A percentile compares a stretch with the other conserved stretches of the same genome.
These are phyloP conservation scores for Rhinatrema bivittatum DNA, from an alignment of 2,797 vertebrate genomes.

Conservation along the genomic window DNA sequence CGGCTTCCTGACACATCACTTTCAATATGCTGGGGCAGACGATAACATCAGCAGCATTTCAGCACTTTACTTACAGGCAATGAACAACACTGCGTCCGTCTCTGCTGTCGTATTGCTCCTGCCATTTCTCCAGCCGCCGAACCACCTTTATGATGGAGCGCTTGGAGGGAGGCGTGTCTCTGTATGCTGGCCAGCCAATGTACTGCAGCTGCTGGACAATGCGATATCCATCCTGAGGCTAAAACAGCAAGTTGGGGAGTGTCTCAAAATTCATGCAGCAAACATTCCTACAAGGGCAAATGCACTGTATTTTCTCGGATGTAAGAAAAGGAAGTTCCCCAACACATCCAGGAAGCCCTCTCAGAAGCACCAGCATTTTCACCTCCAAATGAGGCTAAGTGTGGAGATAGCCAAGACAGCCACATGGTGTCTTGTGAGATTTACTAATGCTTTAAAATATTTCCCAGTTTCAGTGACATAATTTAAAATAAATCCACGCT, in stretches of 20 bases:
- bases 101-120: constrained; percentile 89
- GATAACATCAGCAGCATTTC: background rate
- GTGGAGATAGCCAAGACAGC: no score
- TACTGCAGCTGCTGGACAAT: constrained; percentile 97
- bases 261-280: background rate
- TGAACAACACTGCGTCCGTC: constrained; percentile 92
- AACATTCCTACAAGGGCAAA: background rate
- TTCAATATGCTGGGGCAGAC: background rate
- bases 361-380: no score
- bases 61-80: constrained; percentile 78
- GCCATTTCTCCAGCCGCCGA: constrained; percentile 87
- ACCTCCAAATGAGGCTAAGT: no score
- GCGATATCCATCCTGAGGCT: constrained; percentile 94
- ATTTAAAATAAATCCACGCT: no score
- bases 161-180: constrained; percentile 90
- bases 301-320: no score
- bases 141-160: constrained; percentile 91
- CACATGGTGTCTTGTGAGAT: no score
- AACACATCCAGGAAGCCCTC: no score
- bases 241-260: constrained; percentile 20
- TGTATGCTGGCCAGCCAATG: constrained; percentile 94
- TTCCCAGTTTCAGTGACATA: no score
- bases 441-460: no score
- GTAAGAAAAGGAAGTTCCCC: no score
- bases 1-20: background rate